Conservation (phyloP, 1,140 invertebrate genomes). For the Lepidurus apus region DNA sequence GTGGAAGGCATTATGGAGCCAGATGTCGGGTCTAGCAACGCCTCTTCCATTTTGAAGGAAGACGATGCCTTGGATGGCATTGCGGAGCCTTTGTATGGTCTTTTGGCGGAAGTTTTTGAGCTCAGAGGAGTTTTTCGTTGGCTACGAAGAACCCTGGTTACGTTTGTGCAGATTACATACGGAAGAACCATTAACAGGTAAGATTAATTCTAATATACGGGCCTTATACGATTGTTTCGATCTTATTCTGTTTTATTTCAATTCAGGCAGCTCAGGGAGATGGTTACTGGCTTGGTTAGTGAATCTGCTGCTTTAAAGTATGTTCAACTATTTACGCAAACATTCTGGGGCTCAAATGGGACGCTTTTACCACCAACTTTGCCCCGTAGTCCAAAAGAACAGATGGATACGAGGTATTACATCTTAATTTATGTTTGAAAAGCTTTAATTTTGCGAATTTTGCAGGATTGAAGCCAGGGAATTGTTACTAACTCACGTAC, state of each 20-base stretch:
- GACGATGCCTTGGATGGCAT: constrained; percentile 55
- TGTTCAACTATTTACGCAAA: constrained; percentile 71
- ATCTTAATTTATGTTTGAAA: constrained; percentile 39
- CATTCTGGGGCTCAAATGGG: constrained; percentile 76
- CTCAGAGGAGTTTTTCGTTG: constrained; percentile 79
- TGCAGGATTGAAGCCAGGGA: constrained; percentile 55
- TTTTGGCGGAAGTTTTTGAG: constrained; percentile 84
- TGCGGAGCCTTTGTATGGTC: constrained; percentile 76
- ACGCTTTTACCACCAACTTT: constrained; percentile 53
- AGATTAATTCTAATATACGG: constrained; percentile 24
- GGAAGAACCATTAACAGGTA: constrained; percentile 82
- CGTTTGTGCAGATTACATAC: constrained; percentile 87
- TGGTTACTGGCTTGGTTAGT: constrained; percentile 76
- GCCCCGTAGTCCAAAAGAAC: constrained; percentile 61
- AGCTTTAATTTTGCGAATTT: constrained; percentile 27
- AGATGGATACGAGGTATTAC: constrained; percentile 49
- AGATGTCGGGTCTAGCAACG: background rate
- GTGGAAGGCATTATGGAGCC: background rate
- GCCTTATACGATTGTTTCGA: background rate
- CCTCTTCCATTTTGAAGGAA: constrained; percentile 27
- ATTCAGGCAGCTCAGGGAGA: constrained; percentile 76
- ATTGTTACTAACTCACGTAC: constrained; percentile 65
- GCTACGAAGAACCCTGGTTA: constrained; percentile 77
- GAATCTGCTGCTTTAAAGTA: constrained; percentile 87
- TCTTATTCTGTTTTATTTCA: constrained; percentile 33